These are phyloP conservation scores for Thripadectes ignobilis DNA, from an alignment of 2,797 vertebrate genomes.

Conservation along the genomic window DNA sequence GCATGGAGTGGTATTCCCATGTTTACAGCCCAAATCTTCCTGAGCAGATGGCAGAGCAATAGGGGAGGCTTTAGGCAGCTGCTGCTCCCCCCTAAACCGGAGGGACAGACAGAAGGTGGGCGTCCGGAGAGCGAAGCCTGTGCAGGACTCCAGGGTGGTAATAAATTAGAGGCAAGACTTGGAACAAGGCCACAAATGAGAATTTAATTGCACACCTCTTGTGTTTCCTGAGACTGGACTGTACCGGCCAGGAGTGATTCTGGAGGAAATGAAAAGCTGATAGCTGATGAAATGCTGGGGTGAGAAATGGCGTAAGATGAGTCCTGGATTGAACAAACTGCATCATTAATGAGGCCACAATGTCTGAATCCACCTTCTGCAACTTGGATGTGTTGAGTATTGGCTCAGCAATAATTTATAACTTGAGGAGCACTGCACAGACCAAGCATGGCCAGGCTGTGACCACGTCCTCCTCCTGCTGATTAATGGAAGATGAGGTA, in stretches of 20 bases:
- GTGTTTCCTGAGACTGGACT: neutral
- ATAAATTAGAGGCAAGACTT: neutral
- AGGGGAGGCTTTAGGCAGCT: neutral
- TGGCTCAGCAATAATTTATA: neutral
- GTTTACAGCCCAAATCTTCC: neutral
- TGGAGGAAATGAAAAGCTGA: neutral
- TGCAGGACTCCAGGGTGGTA: neutral
- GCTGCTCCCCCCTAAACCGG: neutral
- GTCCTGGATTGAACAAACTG: neutral
- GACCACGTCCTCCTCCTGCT: neutral
- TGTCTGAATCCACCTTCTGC: neutral
- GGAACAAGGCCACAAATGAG: neutral
- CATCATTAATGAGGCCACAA: rapidly evolving
- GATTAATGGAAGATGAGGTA: neutral
- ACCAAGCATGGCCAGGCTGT: neutral
- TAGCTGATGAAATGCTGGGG: neutral
- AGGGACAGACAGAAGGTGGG: neutral
- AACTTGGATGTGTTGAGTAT: neutral
- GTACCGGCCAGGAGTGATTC: neutral
- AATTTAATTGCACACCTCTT: neutral
- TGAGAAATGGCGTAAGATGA: rapidly evolving
- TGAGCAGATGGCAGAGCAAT: slow-evolving; percentile 8
- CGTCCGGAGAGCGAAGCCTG: neutral
- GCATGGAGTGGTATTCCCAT: neutral
- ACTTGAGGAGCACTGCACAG: neutral